Percentiles rank a stretch among this genome's conserved stretches.
These are phyloP conservation scores for Leucoma salicis DNA, from an alignment of 2,888 invertebrate species.

Conservation along the genomic window DNA sequence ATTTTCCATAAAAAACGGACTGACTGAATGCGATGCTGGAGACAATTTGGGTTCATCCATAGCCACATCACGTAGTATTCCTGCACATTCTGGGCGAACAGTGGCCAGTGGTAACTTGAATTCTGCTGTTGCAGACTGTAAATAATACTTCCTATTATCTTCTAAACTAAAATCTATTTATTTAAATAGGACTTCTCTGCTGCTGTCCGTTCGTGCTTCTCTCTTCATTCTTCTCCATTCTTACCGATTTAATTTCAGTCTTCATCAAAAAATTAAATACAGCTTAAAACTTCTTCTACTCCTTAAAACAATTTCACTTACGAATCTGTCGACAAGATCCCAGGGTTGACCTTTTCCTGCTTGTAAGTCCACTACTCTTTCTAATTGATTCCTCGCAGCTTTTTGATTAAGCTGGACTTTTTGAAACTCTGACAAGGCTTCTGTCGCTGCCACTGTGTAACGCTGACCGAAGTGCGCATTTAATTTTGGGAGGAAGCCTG, in stretches of 20 bases:
- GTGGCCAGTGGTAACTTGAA: slow-evolving; percentile 86
- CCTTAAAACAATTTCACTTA: slow-evolving; percentile 50
- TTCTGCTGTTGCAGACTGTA: slow-evolving; percentile 85
- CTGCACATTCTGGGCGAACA: slow-evolving; percentile 86
- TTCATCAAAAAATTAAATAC: background rate
- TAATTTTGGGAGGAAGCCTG: slow-evolving; percentile 86
- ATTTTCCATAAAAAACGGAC: slow-evolving; percentile 86
- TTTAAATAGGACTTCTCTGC: background rate
- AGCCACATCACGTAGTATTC: slow-evolving; percentile 82
- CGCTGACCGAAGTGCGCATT: slow-evolving; percentile 86
- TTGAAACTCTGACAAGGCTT: slow-evolving; percentile 88
- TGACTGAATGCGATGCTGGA: slow-evolving; percentile 82
- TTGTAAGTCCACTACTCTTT: slow-evolving; percentile 82
- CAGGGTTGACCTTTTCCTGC: slow-evolving; percentile 84
- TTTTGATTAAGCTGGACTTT: slow-evolving; percentile 81
- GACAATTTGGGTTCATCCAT: slow-evolving; percentile 83
- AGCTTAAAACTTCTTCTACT: background rate
- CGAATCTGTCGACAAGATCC: slow-evolving; percentile 83
- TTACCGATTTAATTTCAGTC: slow-evolving; percentile 12
- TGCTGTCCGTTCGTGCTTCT: slow-evolving; percentile 20
- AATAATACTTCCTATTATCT: slow-evolving; percentile 6
- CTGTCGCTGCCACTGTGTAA: slow-evolving; percentile 87
- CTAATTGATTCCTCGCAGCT: slow-evolving; percentile 82
- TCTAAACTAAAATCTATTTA: background rate
- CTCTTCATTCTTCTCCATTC: slow-evolving; percentile 40